phyloP scores from a whole-genome alignment of 2,113 vertebrate species.

The Sorex fumeus region DNA sequence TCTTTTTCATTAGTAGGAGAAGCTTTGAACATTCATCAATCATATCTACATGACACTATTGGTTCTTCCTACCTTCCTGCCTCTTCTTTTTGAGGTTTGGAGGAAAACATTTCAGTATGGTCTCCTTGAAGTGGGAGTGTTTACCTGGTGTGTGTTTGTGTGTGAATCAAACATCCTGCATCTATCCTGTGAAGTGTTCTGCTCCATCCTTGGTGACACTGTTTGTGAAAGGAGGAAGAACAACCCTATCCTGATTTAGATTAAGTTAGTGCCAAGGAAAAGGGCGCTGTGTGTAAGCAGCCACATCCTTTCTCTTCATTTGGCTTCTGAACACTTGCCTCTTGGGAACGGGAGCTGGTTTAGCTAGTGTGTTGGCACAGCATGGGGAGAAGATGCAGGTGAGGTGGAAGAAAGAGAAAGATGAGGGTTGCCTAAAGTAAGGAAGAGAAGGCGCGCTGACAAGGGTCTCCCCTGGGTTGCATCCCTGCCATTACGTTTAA shows the following conservation, averaged over 20 bases:
- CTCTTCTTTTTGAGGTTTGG: background rate
- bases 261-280: no score
- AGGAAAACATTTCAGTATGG: background rate
- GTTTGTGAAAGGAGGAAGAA: no score
- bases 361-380: background rate
- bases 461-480: background rate
- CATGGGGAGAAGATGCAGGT: no score
- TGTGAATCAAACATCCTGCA: background rate
- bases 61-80: background rate
- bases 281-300: no score
- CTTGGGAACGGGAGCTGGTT: background rate
- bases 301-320: background rate
- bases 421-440: background rate
- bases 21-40: background rate
- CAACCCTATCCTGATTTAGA: no score
- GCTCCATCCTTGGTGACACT: no score
- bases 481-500: no score
- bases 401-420: background rate
- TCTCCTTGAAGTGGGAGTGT: background rate
- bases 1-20: background rate
- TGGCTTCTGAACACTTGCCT: background rate
- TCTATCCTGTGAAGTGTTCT: accelerated
- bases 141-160: background rate
- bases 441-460: background rate
- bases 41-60: background rate